Evolutionary conservation across 1,140 invertebrate species (phyloP), one percentile per base, ranked within the genome.

Genomic region (Brachionus paranguensis): DNA sequence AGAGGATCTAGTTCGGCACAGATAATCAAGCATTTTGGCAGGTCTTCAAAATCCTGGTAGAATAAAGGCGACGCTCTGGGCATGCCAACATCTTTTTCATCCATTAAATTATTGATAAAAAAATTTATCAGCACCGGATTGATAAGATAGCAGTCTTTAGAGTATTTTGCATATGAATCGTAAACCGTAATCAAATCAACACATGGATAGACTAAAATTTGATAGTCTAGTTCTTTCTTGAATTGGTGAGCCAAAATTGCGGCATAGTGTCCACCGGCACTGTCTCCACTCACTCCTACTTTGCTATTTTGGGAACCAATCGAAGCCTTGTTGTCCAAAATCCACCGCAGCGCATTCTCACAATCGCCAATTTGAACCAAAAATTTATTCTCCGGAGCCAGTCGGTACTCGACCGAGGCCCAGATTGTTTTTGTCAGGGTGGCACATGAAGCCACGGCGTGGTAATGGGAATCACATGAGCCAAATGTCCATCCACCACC

Each of bases 401-500:
- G 17, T 20, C 60, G 81, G 68, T 83, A 83, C 24, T 83, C 81
- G 47, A 83, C 81, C 8, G 60, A 68, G 7, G 45, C 45, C 60
- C 60, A 83, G n/a, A 72, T 50, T 53, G 81, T 53, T 33, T 70
- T 70, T 12, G 81, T 41, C 0, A 20, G 1, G 11, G 37, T 50
- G 27, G 81, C 81, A 27, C 24, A 45, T 8, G 81, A 27, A 4
- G 45, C 45, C n/a, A 83, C 60, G 3, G 81, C 24, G 45, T 70
- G 33, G 33, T 53, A 70, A 37, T 83, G 81, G 37, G 81, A 50
- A 14, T 43, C 68, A 27, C 60, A 11, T 7, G 81, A 83, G 20
- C 64, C 41, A 17, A 83, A 60, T 41, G 60, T 68, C 81, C 81
- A 83, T 27, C 81, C 81, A 20, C 81, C 81, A n/a, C 81, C 81